Evolutionary conservation across 2,888 invertebrate genomes (phyloP), one percentile per base, ranked within the genome.

Genomic region (Apoderus coryli): DNA sequence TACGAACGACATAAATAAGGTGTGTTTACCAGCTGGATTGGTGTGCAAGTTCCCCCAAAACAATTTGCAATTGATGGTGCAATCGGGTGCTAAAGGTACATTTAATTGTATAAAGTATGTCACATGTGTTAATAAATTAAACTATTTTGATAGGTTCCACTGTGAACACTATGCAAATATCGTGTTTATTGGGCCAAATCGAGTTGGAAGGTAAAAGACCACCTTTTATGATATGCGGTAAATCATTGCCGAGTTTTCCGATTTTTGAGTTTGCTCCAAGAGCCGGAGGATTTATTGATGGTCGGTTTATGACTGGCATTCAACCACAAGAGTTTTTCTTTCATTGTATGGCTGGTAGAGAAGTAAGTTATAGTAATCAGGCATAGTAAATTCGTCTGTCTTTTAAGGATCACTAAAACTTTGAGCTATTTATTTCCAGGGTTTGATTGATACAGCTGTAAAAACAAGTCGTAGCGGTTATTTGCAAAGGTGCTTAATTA

Each of bases 271-370:
- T 80, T 5, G 72, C 82, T 0, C 92, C 95, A 0, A 67, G 86
- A 50, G 86, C 95, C 1, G 93, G 98, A 5, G 98, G 98, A 1
- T 99, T 92, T 52, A 86, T 98, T 31, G 86, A 86, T 44, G 89
- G 90, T 0, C 72, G 98, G 6, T 99, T 98, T 53, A 76, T 96
- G 74, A 95, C 96, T 0, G 98, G 98, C n/a, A 89, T 99, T 44
- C 35, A 39, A 14, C 93, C 95, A 0, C 93, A 92, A 59, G 96
- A 98, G 52, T 93, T 93, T 56, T 98, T 93, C 63, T 96, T 95
- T 61, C 96, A 99, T 67, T 96, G 96, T 52, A 99, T 99, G 96
- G 98, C 98, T 31, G 98, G 98, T 32, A 73, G 98, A 58, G 98
- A 98, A 71, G 88, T 76, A 54, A 49, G 53, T 39, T 15, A 14